Percentiles rank a stretch among this genome's conserved stretches.
Evolutionary conservation across 2,113 vertebrate species (phyloP).

Genomic region (Antechinus flavipes): DNA sequence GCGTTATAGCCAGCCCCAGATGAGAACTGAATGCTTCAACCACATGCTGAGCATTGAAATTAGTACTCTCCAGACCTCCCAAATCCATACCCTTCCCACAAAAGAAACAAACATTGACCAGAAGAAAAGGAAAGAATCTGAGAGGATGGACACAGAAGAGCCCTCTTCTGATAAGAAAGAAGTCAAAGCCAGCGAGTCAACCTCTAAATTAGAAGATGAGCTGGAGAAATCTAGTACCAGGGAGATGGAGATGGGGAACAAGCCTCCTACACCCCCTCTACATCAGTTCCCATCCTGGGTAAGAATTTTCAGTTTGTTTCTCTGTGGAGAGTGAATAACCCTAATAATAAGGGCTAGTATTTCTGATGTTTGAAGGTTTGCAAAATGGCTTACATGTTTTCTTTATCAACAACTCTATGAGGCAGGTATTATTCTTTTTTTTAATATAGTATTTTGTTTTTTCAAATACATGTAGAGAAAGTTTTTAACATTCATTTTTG

Average conservation of each 20-base stretch:
- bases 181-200: background rate
- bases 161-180: slow-evolving; percentile 47
- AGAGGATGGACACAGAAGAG: slow-evolving; percentile 84
- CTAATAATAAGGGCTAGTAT: background rate
- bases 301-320: slow-evolving; percentile 70
- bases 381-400: background rate
- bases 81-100: background rate
- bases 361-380: background rate
- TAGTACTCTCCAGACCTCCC: slow-evolving; percentile 84
- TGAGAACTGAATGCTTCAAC: slow-evolving; percentile 85
- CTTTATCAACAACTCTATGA: background rate
- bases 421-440: background rate
- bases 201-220: slow-evolving; percentile 48
- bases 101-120: slow-evolving; percentile 86
- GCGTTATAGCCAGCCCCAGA: slow-evolving; percentile 95
- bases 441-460: too few species aligned
- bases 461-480: too few species aligned
- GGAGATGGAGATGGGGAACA: slow-evolving; percentile 82
- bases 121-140: slow-evolving; percentile 80
- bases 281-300: slow-evolving; percentile 99
- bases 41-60: slow-evolving; percentile 91
- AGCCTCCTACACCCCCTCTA: slow-evolving; percentile 95
- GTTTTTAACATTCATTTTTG: too few species aligned
- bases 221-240: slow-evolving; percentile 56
- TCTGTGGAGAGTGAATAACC: background rate